These are phyloP conservation scores for Lepeophtheirus nordmannii DNA, from an alignment of 2,888 invertebrate species.

Conservation along the genomic window DNA sequence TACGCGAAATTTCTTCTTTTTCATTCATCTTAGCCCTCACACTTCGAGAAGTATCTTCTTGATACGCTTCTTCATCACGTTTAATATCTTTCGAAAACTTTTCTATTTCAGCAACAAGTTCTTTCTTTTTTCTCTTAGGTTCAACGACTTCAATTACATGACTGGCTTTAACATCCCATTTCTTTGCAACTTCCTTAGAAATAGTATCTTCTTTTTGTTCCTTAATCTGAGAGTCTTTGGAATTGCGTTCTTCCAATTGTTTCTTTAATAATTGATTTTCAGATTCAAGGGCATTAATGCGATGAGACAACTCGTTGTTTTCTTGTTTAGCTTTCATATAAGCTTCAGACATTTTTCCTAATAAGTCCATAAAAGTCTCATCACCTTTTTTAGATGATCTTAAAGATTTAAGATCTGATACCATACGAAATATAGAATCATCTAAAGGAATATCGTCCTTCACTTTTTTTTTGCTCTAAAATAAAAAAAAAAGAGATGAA, in stretches of 20 bases:
- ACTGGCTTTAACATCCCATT: neutral
- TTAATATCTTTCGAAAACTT: neutral
- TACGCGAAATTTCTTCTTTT: neutral
- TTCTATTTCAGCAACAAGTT: neutral
- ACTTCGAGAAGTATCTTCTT: neutral
- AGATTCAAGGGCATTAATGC: constrained; percentile 2
- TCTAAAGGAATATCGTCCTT: neutral
- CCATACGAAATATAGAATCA: neutral
- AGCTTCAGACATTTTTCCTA: constrained; percentile 22
- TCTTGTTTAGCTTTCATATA: constrained; percentile 16
- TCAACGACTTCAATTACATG: neutral
- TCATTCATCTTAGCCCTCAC: constrained; percentile 13
- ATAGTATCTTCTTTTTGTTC: neutral
- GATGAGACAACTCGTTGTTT: neutral
- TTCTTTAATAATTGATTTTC: constrained; percentile 14
- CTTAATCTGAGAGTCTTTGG: neutral
- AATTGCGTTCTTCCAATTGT: neutral
- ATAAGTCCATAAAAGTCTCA: constrained; percentile 13
- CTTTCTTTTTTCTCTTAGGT: neutral
- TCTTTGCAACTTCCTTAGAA: neutral
- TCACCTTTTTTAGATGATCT: constrained; percentile 3
- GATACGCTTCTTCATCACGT: neutral
- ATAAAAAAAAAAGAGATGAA: neutral
- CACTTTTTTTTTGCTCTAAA: neutral
- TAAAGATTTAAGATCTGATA: neutral